Evolutionary conservation across 2,797 vertebrate genomes (phyloP).

Genomic region (Phylloscopus collybita): DNA sequence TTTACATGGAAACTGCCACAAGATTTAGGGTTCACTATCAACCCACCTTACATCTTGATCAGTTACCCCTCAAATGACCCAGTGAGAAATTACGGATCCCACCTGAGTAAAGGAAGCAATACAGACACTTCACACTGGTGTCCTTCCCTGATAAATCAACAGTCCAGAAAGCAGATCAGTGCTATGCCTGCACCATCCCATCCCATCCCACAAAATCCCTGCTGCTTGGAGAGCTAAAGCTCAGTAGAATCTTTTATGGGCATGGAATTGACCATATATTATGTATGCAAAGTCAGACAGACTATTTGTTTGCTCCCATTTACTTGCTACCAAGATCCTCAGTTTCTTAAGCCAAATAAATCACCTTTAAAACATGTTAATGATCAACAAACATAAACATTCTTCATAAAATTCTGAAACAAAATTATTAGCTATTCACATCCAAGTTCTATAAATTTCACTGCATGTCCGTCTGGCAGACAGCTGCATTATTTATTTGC

Average conservation of each 20-base stretch:
- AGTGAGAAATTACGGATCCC: neutral
- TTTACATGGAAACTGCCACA: neutral
- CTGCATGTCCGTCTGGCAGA: neutral
- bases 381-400: neutral
- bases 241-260: neutral
- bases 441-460: neutral
- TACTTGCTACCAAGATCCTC: neutral
- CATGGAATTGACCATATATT: neutral
- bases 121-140: neutral
- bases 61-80: neutral
- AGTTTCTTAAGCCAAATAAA: neutral
- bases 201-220: neutral
- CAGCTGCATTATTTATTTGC: constrained; percentile 30
- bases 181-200: neutral
- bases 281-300: neutral
- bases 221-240: neutral
- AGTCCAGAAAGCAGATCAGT: neutral
- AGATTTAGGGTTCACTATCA: neutral
- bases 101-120: neutral
- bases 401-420: neutral
- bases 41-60: neutral
- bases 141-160: neutral
- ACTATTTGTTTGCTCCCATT: neutral
- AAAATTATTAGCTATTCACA: constrained; percentile 11
- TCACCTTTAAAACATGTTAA: neutral